phyloP scores from a whole-genome alignment of 1,140 invertebrate genomes.

The Chymomyza costata region DNA sequence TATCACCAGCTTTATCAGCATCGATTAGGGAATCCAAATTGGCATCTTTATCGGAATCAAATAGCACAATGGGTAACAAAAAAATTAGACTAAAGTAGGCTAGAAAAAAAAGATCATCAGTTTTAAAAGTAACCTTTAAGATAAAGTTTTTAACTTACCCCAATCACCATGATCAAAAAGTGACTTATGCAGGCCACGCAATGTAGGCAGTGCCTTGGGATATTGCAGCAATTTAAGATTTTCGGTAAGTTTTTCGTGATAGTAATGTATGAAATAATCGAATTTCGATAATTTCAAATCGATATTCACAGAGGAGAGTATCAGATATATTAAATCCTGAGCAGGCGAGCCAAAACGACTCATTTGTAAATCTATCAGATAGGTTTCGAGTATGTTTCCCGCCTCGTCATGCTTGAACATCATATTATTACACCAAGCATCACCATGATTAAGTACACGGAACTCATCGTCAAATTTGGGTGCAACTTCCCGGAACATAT shows the following conservation, averaged over 20 bases:
- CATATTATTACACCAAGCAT: constrained; percentile 76
- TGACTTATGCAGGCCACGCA: constrained; percentile 37
- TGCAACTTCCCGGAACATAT: constrained; percentile 46
- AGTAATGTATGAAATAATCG: constrained; percentile 51
- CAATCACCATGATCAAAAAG: constrained; percentile 46
- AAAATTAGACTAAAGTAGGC: constrained; percentile 45
- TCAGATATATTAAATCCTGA: constrained; percentile 52
- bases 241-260: constrained; percentile 49
- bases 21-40: constrained; percentile 50
- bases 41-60: constrained; percentile 43
- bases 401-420: constrained; percentile 70
- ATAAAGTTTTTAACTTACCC: constrained; percentile 39
- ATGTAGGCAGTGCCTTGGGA: constrained; percentile 30
- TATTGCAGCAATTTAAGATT: constrained; percentile 47
- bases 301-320: constrained; percentile 46
- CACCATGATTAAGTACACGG: constrained; percentile 80
- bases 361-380: constrained; percentile 63
- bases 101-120: neutral
- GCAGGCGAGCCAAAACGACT: constrained; percentile 55
- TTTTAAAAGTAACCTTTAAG: neutral
- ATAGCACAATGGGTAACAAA: constrained; percentile 42
- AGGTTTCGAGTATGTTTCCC: constrained; percentile 34
- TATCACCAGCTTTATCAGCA: constrained; percentile 24
- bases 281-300: constrained; percentile 52
- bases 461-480: constrained; percentile 75